Evolutionary conservation across 2,113 vertebrate species (phyloP).

Genomic region (Diadophis punctatus): DNA sequence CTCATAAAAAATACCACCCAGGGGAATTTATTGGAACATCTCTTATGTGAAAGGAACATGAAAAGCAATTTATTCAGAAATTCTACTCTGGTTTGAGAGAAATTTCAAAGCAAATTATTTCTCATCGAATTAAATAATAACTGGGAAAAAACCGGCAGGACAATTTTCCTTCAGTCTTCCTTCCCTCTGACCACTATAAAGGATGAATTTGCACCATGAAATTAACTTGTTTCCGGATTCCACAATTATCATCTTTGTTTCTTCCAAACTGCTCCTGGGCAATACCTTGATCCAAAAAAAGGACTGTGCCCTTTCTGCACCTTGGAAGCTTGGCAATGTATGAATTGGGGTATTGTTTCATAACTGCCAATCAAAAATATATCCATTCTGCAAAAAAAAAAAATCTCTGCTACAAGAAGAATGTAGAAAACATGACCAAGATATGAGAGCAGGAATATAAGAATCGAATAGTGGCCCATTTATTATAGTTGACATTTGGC

Average conservation of each 20-base stretch:
- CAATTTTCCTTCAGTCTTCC: neutral
- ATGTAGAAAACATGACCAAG: neutral
- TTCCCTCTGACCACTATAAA: neutral
- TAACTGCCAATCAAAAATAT: neutral
- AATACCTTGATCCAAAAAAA: neutral
- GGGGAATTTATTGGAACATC: neutral
- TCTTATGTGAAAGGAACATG: neutral
- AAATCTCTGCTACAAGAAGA: neutral
- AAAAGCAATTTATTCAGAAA: neutral
- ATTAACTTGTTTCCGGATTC: neutral
- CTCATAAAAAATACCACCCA: neutral
- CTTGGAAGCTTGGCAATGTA: neutral
- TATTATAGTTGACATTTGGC: neutral
- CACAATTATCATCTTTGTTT: neutral
- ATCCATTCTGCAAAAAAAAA: neutral
- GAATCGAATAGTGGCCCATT: neutral
- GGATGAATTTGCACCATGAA: neutral
- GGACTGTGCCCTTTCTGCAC: neutral
- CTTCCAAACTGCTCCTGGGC: neutral
- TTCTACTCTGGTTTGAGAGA: neutral
- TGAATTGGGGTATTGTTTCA: neutral
- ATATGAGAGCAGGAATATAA: neutral
- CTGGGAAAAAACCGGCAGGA: neutral
- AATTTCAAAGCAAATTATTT: neutral
- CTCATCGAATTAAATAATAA: neutral